Base-by-base conservation (phyloP, 2,113 vertebrate genomes). In the Indri indri region DNA sequence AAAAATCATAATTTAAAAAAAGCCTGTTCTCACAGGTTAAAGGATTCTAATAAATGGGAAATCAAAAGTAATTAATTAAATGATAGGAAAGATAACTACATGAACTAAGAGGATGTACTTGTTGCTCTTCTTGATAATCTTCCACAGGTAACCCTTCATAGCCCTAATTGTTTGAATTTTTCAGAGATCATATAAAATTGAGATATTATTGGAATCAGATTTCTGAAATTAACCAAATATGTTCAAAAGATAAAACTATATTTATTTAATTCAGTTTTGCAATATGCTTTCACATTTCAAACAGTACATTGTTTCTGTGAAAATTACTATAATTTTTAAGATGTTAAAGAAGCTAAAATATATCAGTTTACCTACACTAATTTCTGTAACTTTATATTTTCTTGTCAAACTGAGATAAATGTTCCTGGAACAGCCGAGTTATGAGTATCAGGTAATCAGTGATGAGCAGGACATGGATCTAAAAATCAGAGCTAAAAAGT, bases 321-420 rank as follows among this genome's bases (percentile, higher is more conserved):
- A 23, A 94, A 68, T 14, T 54, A 27, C n/a, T 87, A 2, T 50
- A 57, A 40, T 42, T 63, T 76, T 42, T 54, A 47, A 30, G 14
- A 73, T 83, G 23, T 25, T 85, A 34, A 90, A 70, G 17, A 94
- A 45, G 30, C 81, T 57, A 61, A 83, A 83, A 77, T 34, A 16
- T 20, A 61, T 74, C 17, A 18, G 27, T 57, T 70, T 54, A 37
- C 1, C 23, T 85, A 52, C 18, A 79, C 3, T 74, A 30, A 71
- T 93, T 68, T 85, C 37, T 93, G 77, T 68, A 27, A 37, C 22
- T 92, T 79, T 84, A 4, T 86, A 70, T 82, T n/a, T 97, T 83
- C 45, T 71, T 84, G 11, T 74, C 50, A n/a, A 40, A 25, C 57
- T 80, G 47, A 79, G 25, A 30, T 22, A 79, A 68, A 30, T 45